phyloP scores from a whole-genome alignment of 2,113 vertebrate species.

The Mastomys natalensis region DNA sequence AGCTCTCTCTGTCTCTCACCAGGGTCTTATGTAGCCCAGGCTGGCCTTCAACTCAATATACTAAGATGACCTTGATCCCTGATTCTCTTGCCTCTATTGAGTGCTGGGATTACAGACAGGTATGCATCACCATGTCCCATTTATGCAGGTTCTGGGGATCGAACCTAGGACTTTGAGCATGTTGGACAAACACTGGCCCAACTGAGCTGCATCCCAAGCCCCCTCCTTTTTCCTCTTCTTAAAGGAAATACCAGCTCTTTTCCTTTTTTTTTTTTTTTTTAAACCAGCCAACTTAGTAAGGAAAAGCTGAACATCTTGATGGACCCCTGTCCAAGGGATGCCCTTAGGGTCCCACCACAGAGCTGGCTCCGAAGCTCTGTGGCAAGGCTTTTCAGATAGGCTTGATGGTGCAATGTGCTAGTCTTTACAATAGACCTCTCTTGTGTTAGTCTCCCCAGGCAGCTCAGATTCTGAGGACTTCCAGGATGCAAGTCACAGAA shows the following conservation, averaged over 20 bases:
- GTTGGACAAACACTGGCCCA: neutral
- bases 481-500: too few species aligned
- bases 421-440: neutral
- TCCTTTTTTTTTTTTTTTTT: neutral
- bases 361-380: neutral
- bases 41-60: neutral
- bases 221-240: neutral
- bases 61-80: neutral
- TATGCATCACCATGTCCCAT: neutral
- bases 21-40: neutral
- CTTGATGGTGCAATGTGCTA: neutral
- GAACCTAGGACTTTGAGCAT: neutral
- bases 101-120: neutral
- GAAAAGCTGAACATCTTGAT: neutral
- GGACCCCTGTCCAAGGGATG: neutral
- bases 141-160: neutral
- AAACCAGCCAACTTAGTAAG: neutral
- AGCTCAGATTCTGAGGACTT: neutral
- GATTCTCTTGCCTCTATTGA: neutral
- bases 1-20: neutral
- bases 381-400: neutral
- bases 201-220: neutral
- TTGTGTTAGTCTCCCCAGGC: neutral
- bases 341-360: neutral
- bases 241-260: neutral